Base-by-base conservation (phyloP, 2,797 vertebrate species). In the Aeoliscus strigatus region DNA sequence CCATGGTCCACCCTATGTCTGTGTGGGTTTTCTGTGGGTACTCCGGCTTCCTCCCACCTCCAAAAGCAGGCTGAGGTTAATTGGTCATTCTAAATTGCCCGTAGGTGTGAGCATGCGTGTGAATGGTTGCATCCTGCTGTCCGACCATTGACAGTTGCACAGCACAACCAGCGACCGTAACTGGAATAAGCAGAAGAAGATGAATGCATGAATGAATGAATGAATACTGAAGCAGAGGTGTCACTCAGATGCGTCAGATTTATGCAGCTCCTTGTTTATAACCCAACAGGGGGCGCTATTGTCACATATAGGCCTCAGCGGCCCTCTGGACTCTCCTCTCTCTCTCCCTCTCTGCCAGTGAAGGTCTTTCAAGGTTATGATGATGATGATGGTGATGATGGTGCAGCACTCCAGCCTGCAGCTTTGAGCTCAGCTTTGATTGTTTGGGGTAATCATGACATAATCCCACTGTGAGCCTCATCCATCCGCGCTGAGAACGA, bases 301-400 rank as follows among this genome's bases (percentile, higher is more conserved):
- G 36, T 34, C 59, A 39, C 66, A 51, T 34, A 18, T 28, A 14
- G 39, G 37, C 11, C 38, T 27, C 51, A 0, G 9, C 27, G 41
- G 31, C 17, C 50, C 40, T 28, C 39, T 44, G 41, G 27, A 49
- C 59, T 68, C 39, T 32, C 31, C 24, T 18, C 34, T 48, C 21
- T 41, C 39, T 45, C 30, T 29, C 24, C 17, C 34, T 48, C 21
- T 41, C 39, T 45, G 45, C 47, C 44, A 71, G 21, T 73, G 81
- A 85, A 82, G 81, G 82, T 87, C 84, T 73, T 83, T 86, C 86
- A 88, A 88, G 85, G 85, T 86, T 80, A 81, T 75, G 70, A 58
- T 68, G 61, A 75, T 70, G 53, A 73, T 69, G 53, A 47, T 53
- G 55, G 40, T 66, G 62, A 39, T 21, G 18, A 60, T 48, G 54